Conservation (phyloP, 2,888 invertebrate genomes). For the Teinopalpus imperialis region DNA sequence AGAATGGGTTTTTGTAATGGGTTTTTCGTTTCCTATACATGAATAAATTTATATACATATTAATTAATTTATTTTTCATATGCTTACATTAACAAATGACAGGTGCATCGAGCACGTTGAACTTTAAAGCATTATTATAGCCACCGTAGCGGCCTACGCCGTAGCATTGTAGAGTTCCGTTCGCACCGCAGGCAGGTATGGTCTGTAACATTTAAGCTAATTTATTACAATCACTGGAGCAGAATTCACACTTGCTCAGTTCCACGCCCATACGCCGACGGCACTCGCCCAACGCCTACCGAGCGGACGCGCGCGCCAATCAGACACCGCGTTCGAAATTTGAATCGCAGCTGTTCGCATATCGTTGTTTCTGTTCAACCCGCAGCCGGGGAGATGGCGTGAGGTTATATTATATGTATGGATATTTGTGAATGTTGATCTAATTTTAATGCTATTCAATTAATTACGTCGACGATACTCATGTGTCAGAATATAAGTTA, state of each 20-base stretch:
- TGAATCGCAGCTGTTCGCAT: constrained; percentile 55
- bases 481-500: too few species aligned
- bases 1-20: too few species aligned
- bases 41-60: too few species aligned
- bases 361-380: constrained; percentile 64
- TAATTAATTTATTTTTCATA: too few species aligned
- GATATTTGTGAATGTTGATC: constrained; percentile 37
- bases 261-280: constrained; percentile 68
- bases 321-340: constrained; percentile 55
- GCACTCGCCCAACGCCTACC: constrained; percentile 65
- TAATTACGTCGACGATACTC: too few species aligned
- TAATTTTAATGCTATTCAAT: constrained; percentile 1
- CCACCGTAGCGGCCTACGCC: constrained; percentile 45
- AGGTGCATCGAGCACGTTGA: constrained; percentile 9
- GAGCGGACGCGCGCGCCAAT: constrained; percentile 71
- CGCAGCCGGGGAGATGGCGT: constrained; percentile 22
- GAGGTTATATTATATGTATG: constrained; percentile 35
- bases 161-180: constrained; percentile 53
- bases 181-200: constrained; percentile 49
- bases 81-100: too few species aligned
- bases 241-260: constrained; percentile 56
- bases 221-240: constrained; percentile 60
- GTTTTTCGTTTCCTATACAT: too few species aligned
- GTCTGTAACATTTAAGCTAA: constrained; percentile 55
- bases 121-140: constrained; percentile 9